These are phyloP conservation scores for Drosophila tani DNA, from an alignment of 1,140 invertebrate genomes.

Conservation along the genomic window DNA sequence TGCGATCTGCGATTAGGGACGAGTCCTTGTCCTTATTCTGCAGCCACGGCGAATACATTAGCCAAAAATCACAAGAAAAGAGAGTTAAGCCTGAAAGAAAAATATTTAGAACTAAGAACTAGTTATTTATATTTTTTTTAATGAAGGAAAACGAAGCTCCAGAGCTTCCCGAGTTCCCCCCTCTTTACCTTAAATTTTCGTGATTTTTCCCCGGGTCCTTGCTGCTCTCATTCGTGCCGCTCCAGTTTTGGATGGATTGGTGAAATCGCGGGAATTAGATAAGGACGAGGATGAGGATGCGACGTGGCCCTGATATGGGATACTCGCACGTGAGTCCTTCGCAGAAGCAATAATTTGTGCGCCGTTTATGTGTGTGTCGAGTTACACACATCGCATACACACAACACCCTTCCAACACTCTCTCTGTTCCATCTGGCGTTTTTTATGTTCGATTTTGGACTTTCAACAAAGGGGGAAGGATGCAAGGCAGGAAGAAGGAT, in stretches of 20 bases:
- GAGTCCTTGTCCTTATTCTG: neutral
- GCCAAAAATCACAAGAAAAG: neutral
- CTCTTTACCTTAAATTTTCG: neutral
- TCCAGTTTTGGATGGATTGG: constrained; percentile 32
- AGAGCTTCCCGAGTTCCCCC: too few species aligned
- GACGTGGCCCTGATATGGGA: constrained; percentile 57
- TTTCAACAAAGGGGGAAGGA: neutral
- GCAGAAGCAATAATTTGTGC: constrained; percentile 56
- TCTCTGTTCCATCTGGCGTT: constrained; percentile 20
- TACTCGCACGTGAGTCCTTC: constrained; percentile 37
- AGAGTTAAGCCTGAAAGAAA: neutral
- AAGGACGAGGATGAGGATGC: constrained; percentile 47
- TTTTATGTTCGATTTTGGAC: neutral
- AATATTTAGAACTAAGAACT: neutral
- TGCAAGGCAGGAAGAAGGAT: constrained; percentile 28
- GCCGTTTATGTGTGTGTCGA: constrained; percentile 70
- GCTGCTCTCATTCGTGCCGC: constrained; percentile 6
- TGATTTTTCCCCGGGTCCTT: too few species aligned
- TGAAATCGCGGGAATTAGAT: constrained; percentile 45
- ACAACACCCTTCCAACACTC: constrained; percentile 16
- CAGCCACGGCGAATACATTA: constrained; percentile 32
- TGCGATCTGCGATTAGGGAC: constrained; percentile 20
- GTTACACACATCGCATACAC: constrained; percentile 53
- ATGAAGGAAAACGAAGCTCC: too few species aligned
- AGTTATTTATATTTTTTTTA: neutral